Base-by-base conservation (phyloP, 2,888 invertebrate species). In the Heteropelma amictum region DNA sequence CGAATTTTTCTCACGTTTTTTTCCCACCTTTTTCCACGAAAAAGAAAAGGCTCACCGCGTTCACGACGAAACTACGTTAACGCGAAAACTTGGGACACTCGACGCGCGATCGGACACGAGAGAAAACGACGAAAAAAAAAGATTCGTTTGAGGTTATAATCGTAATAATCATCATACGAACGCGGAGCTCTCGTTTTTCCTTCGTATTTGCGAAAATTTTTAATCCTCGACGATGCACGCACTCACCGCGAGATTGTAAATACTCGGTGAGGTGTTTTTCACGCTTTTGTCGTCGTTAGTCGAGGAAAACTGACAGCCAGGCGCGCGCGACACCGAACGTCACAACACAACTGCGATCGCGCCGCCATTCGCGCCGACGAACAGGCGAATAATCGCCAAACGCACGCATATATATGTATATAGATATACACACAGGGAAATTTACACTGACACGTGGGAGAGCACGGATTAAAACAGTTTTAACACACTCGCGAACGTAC, bases 341-440 rank as follows among this genome's bases (percentile, higher is more conserved):
- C 83, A 84, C 84, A 83, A 82, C 81, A 81, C 76, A 76, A 79
- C 76, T 76, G 76, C 78, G 63, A 73, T 56, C 78, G 77, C 77
- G 80, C 79, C 82, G 84, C 84, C 83, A 83, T 84, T 83, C 81
- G 81, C 79, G n/a, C 35, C 73, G 76, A 76, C 54, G 51, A 53
- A 45, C 42, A 60, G 30, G 53, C 56, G 40, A 64, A 64, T 38
- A 65, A 71, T 33, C 77, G 81, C 73, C 21, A 58, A 40, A 64
- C 63, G 49, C 74, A 56, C 75, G 64, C 17, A 60, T 28, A 61
- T n/a, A n/a, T n/a, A n/a, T n/a, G n/a, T n/a, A n/a, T n/a, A n/a
- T n/a, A n/a, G n/a, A n/a, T n/a, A n/a, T 56, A 65, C 74, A 60
- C 23, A 49, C 28, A 54, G 1, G 42, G 12, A n/a, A 10, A 38